Percentiles rank a stretch among this genome's conserved stretches.
phyloP scores from a whole-genome alignment of 2,888 invertebrate genomes.

The Limnephilus lunatus region DNA sequence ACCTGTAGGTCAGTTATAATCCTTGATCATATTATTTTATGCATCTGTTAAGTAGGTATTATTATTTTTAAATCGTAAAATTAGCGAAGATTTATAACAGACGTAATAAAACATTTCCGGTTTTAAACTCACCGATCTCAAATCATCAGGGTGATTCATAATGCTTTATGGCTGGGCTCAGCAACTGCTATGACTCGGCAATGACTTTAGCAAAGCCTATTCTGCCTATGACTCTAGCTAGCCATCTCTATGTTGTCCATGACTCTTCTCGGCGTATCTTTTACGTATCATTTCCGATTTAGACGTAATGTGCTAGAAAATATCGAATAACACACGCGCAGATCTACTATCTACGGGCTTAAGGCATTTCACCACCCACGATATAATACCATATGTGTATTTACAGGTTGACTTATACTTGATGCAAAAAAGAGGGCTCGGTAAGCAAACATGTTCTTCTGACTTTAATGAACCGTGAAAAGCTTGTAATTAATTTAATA shows the following conservation, averaged over 20 bases:
- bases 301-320: not conserved
- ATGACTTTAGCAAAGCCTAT: not conserved
- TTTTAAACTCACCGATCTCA: not conserved
- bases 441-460: not conserved
- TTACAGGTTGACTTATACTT: not conserved
- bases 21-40: not conserved
- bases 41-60: not conserved
- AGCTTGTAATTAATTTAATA: not conserved
- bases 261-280: not conserved
- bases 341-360: not conserved
- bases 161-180: not conserved
- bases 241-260: not conserved
- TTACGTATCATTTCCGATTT: not conserved
- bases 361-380: not conserved
- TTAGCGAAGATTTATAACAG: not conserved
- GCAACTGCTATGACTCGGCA: not conserved
- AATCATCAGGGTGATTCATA: not conserved
- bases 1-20: not conserved
- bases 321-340: not conserved
- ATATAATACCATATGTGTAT: not conserved
- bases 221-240: not conserved
- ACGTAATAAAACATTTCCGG: conserved; percentile 2
- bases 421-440: not conserved
- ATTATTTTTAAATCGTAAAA: not conserved
- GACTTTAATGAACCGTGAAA: not conserved